Evolutionary conservation across 2,113 vertebrate genomes (phyloP).

Genomic region (Ptyas mucosa): DNA sequence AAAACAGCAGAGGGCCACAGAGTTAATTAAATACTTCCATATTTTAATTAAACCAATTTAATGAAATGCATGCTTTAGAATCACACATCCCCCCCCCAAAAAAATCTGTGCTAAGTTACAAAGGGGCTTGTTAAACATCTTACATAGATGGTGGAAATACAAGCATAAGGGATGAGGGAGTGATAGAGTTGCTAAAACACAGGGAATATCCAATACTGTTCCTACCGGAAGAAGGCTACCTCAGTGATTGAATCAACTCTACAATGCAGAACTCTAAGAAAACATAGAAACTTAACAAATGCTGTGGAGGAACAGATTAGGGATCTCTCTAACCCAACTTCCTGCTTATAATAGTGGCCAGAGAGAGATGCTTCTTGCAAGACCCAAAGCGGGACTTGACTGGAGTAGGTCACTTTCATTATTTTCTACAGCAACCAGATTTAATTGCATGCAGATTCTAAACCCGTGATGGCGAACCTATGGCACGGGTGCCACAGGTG

Average conservation of each 20-base stretch:
- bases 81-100: not conserved
- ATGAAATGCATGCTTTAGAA: slow-evolving; percentile 24
- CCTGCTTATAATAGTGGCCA: not conserved
- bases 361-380: not conserved
- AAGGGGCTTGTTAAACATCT: slow-evolving; percentile 6
- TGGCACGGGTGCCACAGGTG: no score
- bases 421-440: not conserved
- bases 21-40: slow-evolving; percentile 45
- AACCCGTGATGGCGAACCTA: no score
- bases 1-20: slow-evolving; percentile 10
- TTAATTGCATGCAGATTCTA: not conserved
- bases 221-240: not conserved
- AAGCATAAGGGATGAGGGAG: not conserved
- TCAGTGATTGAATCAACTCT: not conserved
- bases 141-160: not conserved
- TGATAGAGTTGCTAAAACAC: not conserved
- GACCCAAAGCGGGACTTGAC: not conserved
- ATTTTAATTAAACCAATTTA: slow-evolving; percentile 48
- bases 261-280: not conserved
- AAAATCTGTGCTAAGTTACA: slow-evolving; percentile 10
- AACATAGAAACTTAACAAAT: not conserved
- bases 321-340: not conserved
- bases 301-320: not conserved
- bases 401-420: not conserved
- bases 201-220: not conserved